Percentiles rank a stretch among this genome's conserved stretches.
Evolutionary conservation across 2,797 vertebrate species (phyloP).

Genomic region (Microcaecilia unicolor): DNA sequence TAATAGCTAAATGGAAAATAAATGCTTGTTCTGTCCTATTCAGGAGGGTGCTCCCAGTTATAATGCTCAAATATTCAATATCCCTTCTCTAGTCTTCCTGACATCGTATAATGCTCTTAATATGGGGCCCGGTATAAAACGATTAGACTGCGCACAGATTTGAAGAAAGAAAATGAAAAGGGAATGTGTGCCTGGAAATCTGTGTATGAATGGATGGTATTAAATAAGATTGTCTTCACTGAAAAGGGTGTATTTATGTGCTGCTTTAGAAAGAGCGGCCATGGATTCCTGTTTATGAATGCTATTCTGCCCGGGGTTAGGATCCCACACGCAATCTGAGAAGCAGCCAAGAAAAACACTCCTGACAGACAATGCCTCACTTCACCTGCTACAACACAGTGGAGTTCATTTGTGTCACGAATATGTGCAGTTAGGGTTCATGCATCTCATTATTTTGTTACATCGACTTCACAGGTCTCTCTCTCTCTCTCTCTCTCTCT

Average conservation of each 20-base stretch:
- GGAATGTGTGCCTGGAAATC: constrained; percentile 66
- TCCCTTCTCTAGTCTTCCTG: too few relatives aligned
- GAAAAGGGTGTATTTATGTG: constrained; percentile 87
- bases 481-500: constrained; percentile 67
- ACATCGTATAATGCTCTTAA: too few relatives aligned
- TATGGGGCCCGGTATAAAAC: constrained; percentile 44
- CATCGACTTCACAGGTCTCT: constrained; percentile 81
- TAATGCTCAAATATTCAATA: too few relatives aligned
- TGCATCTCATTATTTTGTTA: constrained; percentile 86
- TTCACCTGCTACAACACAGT: constrained; percentile 93
- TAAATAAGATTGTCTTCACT: constrained; percentile 90
- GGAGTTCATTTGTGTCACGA: constrained; percentile 96
- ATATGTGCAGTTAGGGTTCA: constrained; percentile 93
- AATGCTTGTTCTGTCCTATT: too few relatives aligned
- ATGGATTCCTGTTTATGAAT: constrained; percentile 84
- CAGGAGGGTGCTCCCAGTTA: too few relatives aligned
- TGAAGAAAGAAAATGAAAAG: too few relatives aligned
- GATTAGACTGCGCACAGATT: constrained; percentile 54
- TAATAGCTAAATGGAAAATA: too few relatives aligned
- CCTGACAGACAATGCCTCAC: constrained; percentile 95
- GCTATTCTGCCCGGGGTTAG: constrained; percentile 94
- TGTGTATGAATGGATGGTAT: constrained; percentile 80
- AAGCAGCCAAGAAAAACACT: constrained; percentile 97
- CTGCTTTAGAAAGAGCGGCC: constrained; percentile 78
- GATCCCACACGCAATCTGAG: constrained; percentile 98